phyloP scores from a whole-genome alignment of 2,888 invertebrate genomes.

The Caenorhabditis sp. region DNA sequence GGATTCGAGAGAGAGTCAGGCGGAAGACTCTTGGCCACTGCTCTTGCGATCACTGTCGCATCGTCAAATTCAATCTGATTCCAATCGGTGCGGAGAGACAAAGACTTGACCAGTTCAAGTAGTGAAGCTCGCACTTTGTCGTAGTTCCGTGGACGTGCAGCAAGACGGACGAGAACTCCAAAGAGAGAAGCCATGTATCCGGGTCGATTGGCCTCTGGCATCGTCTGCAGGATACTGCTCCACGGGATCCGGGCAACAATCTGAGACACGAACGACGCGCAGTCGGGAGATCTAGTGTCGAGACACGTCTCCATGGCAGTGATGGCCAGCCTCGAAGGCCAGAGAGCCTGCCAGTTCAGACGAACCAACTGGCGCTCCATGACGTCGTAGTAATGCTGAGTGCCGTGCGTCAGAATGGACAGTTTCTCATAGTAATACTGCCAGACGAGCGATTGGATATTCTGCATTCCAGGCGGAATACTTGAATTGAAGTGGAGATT shows the following conservation, averaged over 20 bases:
- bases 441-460: slow-evolving; percentile 76
- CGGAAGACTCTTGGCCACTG: slow-evolving; percentile 62
- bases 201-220: slow-evolving; percentile 73
- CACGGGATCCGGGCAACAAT: slow-evolving; percentile 79
- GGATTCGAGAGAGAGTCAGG: slow-evolving; percentile 64
- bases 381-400: slow-evolving; percentile 67
- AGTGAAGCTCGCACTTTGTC: slow-evolving; percentile 79
- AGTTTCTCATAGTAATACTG: slow-evolving; percentile 76
- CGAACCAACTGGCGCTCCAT: slow-evolving; percentile 66
- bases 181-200: slow-evolving; percentile 75
- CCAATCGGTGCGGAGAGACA: slow-evolving; percentile 74
- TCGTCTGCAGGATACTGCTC: slow-evolving; percentile 60
- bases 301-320: slow-evolving; percentile 67
- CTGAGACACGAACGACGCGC: slow-evolving; percentile 75
- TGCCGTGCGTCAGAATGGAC: slow-evolving; percentile 71
- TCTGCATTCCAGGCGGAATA: slow-evolving; percentile 75
- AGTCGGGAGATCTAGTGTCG: slow-evolving; percentile 69
- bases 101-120: slow-evolving; percentile 70
- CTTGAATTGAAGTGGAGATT: slow-evolving; percentile 76
- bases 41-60: slow-evolving; percentile 59
- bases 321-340: slow-evolving; percentile 69
- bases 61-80: slow-evolving; percentile 68
- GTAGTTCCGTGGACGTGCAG: slow-evolving; percentile 69
- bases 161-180: slow-evolving; percentile 69
- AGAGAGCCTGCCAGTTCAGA: slow-evolving; percentile 68